Conservation (phyloP, 2,888 invertebrate species). For the Aplocera efformata region DNA sequence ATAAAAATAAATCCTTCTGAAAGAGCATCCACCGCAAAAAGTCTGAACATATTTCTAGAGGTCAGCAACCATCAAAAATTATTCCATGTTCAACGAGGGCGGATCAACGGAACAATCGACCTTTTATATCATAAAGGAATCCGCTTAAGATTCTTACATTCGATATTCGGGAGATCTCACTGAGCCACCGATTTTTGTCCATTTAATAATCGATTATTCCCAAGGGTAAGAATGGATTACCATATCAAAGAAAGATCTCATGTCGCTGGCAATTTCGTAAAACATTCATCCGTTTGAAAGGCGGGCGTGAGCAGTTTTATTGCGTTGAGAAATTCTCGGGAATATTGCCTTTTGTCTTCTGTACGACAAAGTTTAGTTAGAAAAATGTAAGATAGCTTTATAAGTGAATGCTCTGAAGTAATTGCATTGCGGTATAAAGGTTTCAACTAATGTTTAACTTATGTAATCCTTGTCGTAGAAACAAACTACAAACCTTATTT, state of each 20-base stretch:
- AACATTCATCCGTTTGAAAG: slow-evolving; percentile 53
- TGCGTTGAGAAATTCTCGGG: slow-evolving; percentile 42
- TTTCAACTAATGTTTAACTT: neutral
- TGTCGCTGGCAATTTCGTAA: slow-evolving; percentile 66
- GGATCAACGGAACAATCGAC: slow-evolving; percentile 43
- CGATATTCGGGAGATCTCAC: slow-evolving; percentile 46
- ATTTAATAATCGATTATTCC: slow-evolving; percentile 76
- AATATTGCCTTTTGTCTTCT: slow-evolving; percentile 37
- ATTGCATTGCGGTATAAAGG: slow-evolving; percentile 6
- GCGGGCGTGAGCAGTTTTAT: slow-evolving; percentile 48
- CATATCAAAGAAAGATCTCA: slow-evolving; percentile 75
- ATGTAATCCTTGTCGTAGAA: too few relatives aligned
- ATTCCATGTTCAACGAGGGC: slow-evolving; percentile 33
- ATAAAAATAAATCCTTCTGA: slow-evolving; percentile 19
- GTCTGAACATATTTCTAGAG: slow-evolving; percentile 26
- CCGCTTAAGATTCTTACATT: slow-evolving; percentile 54
- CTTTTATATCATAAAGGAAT: slow-evolving; percentile 56
- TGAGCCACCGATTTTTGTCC: slow-evolving; percentile 64
- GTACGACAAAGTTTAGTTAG: slow-evolving; percentile 31
- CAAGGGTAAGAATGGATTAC: slow-evolving; percentile 63
- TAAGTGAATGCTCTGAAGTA: slow-evolving; percentile 12
- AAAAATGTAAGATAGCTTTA: slow-evolving; percentile 16
- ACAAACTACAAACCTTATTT: too few relatives aligned
- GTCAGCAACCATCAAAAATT: slow-evolving; percentile 30
- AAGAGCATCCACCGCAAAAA: slow-evolving; percentile 14